Evolutionary conservation across 2,797 vertebrate species (phyloP).

Genomic region (Thunnus albacares): DNA sequence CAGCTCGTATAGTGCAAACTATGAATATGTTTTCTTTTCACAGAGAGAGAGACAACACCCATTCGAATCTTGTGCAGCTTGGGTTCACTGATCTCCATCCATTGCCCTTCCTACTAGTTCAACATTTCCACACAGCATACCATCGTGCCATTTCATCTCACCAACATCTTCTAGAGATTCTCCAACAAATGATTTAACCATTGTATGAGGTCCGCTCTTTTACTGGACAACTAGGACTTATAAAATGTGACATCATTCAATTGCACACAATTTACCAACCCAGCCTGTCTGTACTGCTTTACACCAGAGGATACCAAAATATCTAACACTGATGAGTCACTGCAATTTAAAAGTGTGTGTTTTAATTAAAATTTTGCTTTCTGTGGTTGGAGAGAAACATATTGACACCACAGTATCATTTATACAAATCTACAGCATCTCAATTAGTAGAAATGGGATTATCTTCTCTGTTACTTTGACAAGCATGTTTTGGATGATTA

Average conservation of each 20-base stretch:
- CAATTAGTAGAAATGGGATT: neutral
- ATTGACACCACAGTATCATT: neutral
- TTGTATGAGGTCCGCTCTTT: neutral
- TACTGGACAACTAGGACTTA: conserved; percentile 1
- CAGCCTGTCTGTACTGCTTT: conserved; percentile 17
- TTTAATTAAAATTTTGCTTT: conserved; percentile 2
- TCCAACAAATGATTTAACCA: neutral
- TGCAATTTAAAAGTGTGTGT: conserved; percentile 7
- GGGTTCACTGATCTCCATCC: neutral
- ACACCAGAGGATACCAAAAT: conserved; percentile 4
- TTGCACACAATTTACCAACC: conserved; percentile 3
- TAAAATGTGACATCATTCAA: conserved; percentile 23
- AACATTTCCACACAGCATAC: conserved; percentile 9
- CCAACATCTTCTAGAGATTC: conserved; percentile 5
- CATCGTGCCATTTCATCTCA: conserved; percentile 24
- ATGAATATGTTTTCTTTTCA: no score
- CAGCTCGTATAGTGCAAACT: no score
- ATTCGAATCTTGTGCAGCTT: neutral
- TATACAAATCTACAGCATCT: neutral
- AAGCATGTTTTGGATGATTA: conserved; percentile 17
- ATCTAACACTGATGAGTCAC: conserved; percentile 3
- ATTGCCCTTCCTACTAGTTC: neutral
- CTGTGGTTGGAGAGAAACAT: conserved; percentile 2
- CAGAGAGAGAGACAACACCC: neutral
- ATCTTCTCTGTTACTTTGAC: neutral